Conservation (phyloP, 1,140 invertebrate genomes). For the Melitaea cinxia region DNA sequence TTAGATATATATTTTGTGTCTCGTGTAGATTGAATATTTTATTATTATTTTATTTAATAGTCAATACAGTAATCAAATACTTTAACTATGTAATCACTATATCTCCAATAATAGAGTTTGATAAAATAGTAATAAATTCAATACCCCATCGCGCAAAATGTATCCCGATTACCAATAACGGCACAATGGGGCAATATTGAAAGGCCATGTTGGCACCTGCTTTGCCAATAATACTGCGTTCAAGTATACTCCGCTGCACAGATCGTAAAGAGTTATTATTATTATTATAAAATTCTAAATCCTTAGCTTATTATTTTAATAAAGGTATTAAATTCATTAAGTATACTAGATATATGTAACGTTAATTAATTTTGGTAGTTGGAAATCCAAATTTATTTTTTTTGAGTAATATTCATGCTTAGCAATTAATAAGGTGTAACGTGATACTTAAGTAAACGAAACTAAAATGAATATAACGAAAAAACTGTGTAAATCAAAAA, state of each 20-base stretch:
- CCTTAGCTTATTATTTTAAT: too few species aligned
- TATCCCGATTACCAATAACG: slow-evolving; percentile 61
- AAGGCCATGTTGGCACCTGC: slow-evolving; percentile 52
- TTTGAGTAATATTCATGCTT: too few species aligned
- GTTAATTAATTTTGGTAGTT: too few species aligned
- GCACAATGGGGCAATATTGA: slow-evolving; percentile 57
- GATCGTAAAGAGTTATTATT: slow-evolving; percentile 15
- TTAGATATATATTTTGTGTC: background rate
- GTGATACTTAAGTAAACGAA: too few species aligned
- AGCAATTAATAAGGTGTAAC: too few species aligned
- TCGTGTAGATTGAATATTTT: background rate
- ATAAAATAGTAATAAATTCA: slow-evolving; percentile 55
- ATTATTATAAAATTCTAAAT: too few species aligned
- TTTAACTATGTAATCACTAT: background rate
- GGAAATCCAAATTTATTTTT: too few species aligned
- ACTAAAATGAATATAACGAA: too few species aligned
- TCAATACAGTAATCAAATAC: background rate
- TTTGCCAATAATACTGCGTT: slow-evolving; percentile 38
- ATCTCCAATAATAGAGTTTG: slow-evolving; percentile 1
- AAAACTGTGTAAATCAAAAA: too few species aligned
- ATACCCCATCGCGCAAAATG: slow-evolving; percentile 51
- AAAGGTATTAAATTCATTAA: too few species aligned
- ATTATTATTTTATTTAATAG: background rate
- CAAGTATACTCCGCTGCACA: slow-evolving; percentile 24
- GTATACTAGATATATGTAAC: too few species aligned